phyloP scores from a whole-genome alignment of 2,888 invertebrate species.

The Spilosoma lubricipeda region DNA sequence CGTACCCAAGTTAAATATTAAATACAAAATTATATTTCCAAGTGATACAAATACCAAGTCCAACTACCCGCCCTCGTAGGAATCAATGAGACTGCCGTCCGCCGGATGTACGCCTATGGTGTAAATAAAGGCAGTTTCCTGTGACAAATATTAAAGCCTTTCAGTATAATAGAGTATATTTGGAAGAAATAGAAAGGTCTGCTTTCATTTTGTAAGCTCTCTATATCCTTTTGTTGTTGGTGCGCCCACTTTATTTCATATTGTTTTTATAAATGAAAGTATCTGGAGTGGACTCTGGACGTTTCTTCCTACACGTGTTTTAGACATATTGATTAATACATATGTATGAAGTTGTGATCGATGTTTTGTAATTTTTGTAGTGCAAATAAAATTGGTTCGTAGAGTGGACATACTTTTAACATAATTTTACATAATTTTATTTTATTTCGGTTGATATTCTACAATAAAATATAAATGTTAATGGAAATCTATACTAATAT shows the following conservation, averaged over 20 bases:
- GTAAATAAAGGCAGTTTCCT: slow-evolving; percentile 77
- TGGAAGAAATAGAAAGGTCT: slow-evolving; percentile 39
- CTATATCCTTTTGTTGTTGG: slow-evolving; percentile 16
- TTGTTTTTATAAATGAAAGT: not conserved
- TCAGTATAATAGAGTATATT: slow-evolving; percentile 50
- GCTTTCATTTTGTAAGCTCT: slow-evolving; percentile 28
- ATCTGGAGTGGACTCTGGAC: not conserved
- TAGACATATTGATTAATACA: not conserved
- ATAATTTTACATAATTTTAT: too few relatives aligned
- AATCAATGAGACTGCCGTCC: slow-evolving; percentile 74
- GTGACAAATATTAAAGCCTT: slow-evolving; percentile 73
- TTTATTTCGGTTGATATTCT: too few relatives aligned
- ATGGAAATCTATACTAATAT: too few relatives aligned
- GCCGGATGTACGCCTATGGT: slow-evolving; percentile 72
- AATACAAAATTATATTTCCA: slow-evolving; percentile 67
- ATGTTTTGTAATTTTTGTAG: too few relatives aligned
- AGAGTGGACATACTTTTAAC: too few relatives aligned
- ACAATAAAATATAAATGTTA: too few relatives aligned
- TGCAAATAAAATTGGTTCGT: too few relatives aligned
- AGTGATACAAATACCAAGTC: slow-evolving; percentile 69
- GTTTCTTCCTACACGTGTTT: not conserved
- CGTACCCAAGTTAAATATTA: slow-evolving; percentile 59
- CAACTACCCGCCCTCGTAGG: slow-evolving; percentile 53
- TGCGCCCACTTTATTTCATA: slow-evolving; percentile 1
- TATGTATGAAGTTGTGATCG: too few relatives aligned